Conservation (phyloP, 2,797 vertebrate species). For the Harpagifer antarcticus region DNA sequence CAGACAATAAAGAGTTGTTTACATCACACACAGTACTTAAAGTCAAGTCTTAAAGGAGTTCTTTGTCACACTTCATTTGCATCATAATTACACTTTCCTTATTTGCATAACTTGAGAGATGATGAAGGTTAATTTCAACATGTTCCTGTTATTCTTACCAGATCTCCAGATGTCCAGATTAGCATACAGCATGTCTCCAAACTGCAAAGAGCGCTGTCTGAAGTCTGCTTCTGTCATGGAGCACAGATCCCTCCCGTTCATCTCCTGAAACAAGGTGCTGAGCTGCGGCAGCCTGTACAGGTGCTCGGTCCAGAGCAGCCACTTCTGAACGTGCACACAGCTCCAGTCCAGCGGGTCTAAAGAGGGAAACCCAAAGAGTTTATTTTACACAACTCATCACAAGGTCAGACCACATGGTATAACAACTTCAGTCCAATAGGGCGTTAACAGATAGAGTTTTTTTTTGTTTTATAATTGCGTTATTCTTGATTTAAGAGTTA, state of each 20-base stretch:
- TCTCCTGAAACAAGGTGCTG: constrained; percentile 90
- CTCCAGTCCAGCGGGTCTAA: constrained; percentile 93
- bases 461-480: background rate
- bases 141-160: constrained; percentile 75
- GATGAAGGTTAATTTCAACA: background rate
- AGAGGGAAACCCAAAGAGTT: background rate
- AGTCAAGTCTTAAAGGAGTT: background rate
- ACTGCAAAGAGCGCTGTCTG: constrained; percentile 88
- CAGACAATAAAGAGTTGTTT: constrained; percentile 6
- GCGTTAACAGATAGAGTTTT: background rate
- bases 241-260: constrained; percentile 91
- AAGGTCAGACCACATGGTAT: background rate
- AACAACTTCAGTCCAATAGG: background rate
- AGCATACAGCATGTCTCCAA: constrained; percentile 91
- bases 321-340: constrained; percentile 93
- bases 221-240: constrained; percentile 94
- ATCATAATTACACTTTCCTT: background rate
- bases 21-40: no score
- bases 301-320: constrained; percentile 97
- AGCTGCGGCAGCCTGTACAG: constrained; percentile 92
- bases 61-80: constrained; percentile 8
- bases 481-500: no score
- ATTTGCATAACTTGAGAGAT: background rate
- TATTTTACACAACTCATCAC: background rate
- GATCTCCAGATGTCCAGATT: constrained; percentile 98